phyloP scores from a whole-genome alignment of 1,140 invertebrate species.

The Cyrtorhinus lividipennis region DNA sequence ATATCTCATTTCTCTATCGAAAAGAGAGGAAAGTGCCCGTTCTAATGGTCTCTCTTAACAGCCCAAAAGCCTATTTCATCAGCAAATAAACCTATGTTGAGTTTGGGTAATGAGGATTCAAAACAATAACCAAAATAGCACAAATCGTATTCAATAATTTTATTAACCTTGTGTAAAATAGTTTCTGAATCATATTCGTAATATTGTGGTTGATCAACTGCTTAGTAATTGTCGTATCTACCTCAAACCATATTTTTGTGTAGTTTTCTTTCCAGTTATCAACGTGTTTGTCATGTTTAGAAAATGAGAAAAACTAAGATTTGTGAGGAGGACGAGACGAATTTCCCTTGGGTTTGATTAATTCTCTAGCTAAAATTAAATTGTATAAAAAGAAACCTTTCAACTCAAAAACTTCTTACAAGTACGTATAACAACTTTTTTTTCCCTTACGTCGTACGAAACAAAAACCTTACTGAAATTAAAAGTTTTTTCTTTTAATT shows the following conservation, averaged over 20 bases:
- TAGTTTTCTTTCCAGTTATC: background rate
- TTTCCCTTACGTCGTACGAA: conserved; percentile 1
- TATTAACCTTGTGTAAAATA: conserved; percentile 15
- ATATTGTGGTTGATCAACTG: conserved; percentile 12
- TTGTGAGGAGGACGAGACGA: background rate
- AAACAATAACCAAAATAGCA: background rate
- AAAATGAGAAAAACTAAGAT: background rate
- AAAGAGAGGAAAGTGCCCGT: no score
- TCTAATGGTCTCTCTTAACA: no score
- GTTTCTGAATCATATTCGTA: conserved; percentile 11
- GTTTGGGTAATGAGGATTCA: no score
- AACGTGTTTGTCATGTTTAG: background rate
- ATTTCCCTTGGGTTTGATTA: background rate
- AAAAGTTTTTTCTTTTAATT: background rate
- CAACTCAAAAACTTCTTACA: background rate
- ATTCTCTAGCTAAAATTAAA: background rate
- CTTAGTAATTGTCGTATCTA: conserved; percentile 4
- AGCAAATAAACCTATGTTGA: no score
- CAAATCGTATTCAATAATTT: conserved; percentile 12
- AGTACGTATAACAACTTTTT: background rate
- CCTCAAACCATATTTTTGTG: conserved; percentile 7
- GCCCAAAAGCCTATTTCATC: no score
- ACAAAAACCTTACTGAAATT: background rate
- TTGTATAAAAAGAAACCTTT: no score
- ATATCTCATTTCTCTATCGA: no score